Conservation (phyloP, 2,113 vertebrate species). For the Antennarius striatus region DNA sequence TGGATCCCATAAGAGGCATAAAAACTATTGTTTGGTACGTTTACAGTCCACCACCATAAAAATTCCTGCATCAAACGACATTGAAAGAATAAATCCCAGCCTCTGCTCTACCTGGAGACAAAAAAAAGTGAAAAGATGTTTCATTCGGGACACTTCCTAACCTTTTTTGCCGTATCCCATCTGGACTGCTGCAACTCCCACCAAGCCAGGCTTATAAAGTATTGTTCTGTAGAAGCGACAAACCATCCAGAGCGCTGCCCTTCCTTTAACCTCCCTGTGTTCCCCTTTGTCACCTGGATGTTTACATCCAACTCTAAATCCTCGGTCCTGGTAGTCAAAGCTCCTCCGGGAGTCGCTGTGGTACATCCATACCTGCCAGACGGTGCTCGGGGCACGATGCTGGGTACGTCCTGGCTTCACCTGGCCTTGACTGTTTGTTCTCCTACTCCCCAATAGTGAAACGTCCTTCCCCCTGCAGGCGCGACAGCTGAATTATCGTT, state of each 20-base stretch:
- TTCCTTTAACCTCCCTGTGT: slow-evolving; percentile 43
- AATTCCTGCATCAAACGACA: not conserved
- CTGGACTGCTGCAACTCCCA: slow-evolving; percentile 31
- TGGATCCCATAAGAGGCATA: no score
- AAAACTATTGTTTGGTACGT: not conserved
- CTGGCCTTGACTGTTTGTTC: slow-evolving; percentile 40
- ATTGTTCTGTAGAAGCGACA: slow-evolving; percentile 30
- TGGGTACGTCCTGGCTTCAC: slow-evolving; percentile 36
- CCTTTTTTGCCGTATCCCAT: slow-evolving; percentile 36
- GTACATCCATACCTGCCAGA: slow-evolving; percentile 25
- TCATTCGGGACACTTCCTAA: slow-evolving; percentile 16
- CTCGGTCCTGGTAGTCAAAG: slow-evolving; percentile 36
- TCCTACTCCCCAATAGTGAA: slow-evolving; percentile 19
- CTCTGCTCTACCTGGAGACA: slow-evolving; percentile 20
- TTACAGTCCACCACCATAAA: not conserved
- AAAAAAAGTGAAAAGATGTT: slow-evolving; percentile 25
- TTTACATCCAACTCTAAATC: slow-evolving; percentile 54
- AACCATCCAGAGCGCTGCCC: slow-evolving; percentile 10
- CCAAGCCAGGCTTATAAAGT: slow-evolving; percentile 14
- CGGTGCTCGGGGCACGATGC: slow-evolving; percentile 19
- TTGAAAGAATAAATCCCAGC: slow-evolving; percentile 7
- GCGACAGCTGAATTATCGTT: slow-evolving; percentile 19
- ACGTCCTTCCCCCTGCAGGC: slow-evolving; percentile 29
- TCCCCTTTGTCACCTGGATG: slow-evolving; percentile 25
- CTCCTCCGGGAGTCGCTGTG: slow-evolving; percentile 38